phyloP scores from a whole-genome alignment of 2,797 vertebrate genomes.

The Molossus molossus region DNA sequence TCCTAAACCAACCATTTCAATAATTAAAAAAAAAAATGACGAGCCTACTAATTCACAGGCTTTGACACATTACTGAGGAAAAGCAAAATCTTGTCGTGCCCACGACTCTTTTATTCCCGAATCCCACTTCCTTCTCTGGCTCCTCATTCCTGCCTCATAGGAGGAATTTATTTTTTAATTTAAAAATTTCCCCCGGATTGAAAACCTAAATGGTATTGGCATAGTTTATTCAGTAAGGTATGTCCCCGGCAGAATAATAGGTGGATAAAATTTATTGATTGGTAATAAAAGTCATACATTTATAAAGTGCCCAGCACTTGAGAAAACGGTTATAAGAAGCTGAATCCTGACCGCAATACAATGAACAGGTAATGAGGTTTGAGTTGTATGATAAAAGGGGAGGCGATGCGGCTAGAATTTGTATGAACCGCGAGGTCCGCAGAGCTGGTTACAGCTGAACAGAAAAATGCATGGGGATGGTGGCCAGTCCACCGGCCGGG shows the following conservation, averaged over 20 bases:
- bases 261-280: slow-evolving; percentile 79
- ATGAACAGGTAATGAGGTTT: slow-evolving; percentile 73
- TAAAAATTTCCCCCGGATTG: slow-evolving; percentile 77
- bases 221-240: slow-evolving; percentile 61
- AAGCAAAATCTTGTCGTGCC: slow-evolving; percentile 57
- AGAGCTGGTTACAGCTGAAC: neutral
- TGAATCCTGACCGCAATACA: slow-evolving; percentile 62
- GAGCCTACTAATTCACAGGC: slow-evolving; percentile 60
- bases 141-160: neutral
- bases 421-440: neutral
- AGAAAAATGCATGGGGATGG: neutral
- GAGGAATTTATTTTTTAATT: slow-evolving; percentile 77
- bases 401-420: slow-evolving; percentile 65
- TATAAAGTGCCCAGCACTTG: slow-evolving; percentile 71
- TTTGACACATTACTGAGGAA: slow-evolving; percentile 78
- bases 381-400: slow-evolving; percentile 64
- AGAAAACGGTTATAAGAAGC: slow-evolving; percentile 71
- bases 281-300: slow-evolving; percentile 79
- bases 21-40: slow-evolving; percentile 67
- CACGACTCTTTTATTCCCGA: neutral
- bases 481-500: neutral
- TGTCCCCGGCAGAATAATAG: slow-evolving; percentile 73
- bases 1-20: slow-evolving; percentile 26
- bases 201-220: slow-evolving; percentile 67
- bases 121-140: neutral